Evolutionary conservation across 2,797 vertebrate species (phyloP), one percentile per base, ranked within the genome.

Genomic region (Pseudochromis fuscus): DNA sequence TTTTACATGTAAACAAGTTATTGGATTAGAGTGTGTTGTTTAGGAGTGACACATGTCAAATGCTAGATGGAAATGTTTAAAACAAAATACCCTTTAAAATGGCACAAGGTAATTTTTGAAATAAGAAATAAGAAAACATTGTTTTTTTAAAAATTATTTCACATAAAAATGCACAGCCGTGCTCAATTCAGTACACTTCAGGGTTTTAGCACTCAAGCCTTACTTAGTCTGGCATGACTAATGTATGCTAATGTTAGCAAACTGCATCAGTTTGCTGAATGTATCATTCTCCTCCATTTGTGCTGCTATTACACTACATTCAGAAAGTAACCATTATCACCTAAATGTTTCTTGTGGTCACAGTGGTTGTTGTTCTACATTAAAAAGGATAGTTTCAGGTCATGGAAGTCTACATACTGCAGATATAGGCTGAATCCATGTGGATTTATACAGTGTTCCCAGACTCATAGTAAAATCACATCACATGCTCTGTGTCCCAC

Each of bases 401-500:
- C 12, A n/a, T 3, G n/a, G 7, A 12, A 31, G 27, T 49, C 16
- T n/a, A 58, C 25, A 24, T 56, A 55, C 4, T 19, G 13, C 16
- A 44, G 40, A 23, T 28, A 28, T 31, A 48, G 50, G 40, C 19
- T 38, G 24, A 21, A 60, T 53, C 40, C 61, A 24, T 38, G 56
- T 45, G 25, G 25, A 62, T 24, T 31, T 53, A 59, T 19, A 55
- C 45, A 58, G 37, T 15, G 24, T 23, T 57, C 13, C 13, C 9
- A 50, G 18, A 69, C 9, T 5, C 49, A 24, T 10, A 73, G 40
- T 58, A 65, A 1, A 31, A 76, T 51, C 4, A 9, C n/a, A 21
- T 46, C 31, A 37, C 48, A 58, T 79, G 61, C 61, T 78, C 59
- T 77, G 38, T 49, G 68, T 72, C 92, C 67, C 83, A 99, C 97